Evolutionary conservation across 2,113 vertebrate species (phyloP).

Genomic region (Stigmatopora nigra): DNA sequence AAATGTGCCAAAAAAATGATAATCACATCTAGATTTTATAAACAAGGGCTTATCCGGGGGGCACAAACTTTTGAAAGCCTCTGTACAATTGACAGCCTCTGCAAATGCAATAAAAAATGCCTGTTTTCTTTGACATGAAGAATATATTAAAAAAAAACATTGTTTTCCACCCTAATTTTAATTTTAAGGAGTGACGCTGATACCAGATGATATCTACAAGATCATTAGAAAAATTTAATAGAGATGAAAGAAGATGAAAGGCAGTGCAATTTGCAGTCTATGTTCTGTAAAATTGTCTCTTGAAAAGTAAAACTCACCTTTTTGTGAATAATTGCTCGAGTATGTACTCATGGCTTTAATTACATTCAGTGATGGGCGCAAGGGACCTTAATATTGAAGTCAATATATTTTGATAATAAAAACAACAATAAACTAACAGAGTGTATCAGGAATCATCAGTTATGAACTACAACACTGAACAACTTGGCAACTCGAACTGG

Average conservation of each 20-base stretch:
- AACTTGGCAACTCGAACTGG: neutral
- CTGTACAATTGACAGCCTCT: too few species aligned
- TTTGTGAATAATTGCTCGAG: neutral
- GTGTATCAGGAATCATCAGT: neutral
- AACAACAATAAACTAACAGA: neutral
- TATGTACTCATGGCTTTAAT: neutral
- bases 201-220: neutral
- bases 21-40: neutral
- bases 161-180: too few species aligned
- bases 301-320: neutral
- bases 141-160: too few species aligned
- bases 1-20: neutral
- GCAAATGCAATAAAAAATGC: too few species aligned
- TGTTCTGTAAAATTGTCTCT: neutral
- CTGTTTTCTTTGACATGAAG: neutral
- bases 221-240: neutral
- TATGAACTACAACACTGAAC: slow-evolving; percentile 17
- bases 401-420: neutral
- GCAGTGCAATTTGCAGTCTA: neutral
- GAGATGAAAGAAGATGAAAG: neutral
- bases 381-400: neutral
- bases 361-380: neutral
- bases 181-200: neutral
- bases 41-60: neutral
- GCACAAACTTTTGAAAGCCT: too few species aligned